Evolutionary conservation across 2,888 invertebrate genomes (phyloP).

Genomic region (Carcina quercana): DNA sequence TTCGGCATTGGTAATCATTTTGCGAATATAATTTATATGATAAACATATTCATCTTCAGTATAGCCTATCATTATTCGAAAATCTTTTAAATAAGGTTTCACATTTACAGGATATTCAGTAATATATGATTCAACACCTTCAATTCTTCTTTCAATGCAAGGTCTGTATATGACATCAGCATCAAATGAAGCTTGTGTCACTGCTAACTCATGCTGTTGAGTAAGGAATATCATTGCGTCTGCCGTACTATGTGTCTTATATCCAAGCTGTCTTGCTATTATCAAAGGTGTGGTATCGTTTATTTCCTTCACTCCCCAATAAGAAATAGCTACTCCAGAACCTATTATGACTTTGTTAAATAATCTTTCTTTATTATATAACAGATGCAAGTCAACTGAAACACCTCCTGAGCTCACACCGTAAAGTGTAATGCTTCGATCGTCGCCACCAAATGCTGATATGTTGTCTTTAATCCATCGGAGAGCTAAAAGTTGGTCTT

Average conservation of each 20-base stretch:
- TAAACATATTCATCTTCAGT: no score
- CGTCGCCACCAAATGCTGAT: slow-evolving; percentile 39
- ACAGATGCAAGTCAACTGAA: slow-evolving; percentile 36
- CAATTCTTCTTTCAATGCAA: slow-evolving; percentile 29
- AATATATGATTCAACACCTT: slow-evolving; percentile 26
- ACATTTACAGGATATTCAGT: slow-evolving; percentile 19
- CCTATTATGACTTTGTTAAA: slow-evolving; percentile 37
- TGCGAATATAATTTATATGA: no score
- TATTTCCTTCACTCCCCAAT: slow-evolving; percentile 27
- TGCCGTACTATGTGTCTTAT: slow-evolving; percentile 13
- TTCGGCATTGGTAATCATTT: no score
- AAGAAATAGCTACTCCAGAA: slow-evolving; percentile 31
- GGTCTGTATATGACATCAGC: slow-evolving; percentile 9
- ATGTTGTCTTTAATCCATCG: slow-evolving; percentile 37
- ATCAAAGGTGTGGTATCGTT: slow-evolving; percentile 26
- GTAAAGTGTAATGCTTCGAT: slow-evolving; percentile 32
- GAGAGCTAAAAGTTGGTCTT: slow-evolving; percentile 19
- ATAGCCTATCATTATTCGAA: no score
- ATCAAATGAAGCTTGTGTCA: slow-evolving; percentile 17
- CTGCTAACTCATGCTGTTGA: slow-evolving; percentile 15
- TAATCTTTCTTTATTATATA: slow-evolving; percentile 27
- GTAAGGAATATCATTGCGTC: slow-evolving; percentile 23
- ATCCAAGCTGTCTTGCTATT: slow-evolving; percentile 30
- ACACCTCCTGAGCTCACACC: slow-evolving; percentile 39
- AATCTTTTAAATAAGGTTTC: no score